Evolutionary conservation across 2,888 invertebrate species (phyloP).

Genomic region (Tholera decimalis): DNA sequence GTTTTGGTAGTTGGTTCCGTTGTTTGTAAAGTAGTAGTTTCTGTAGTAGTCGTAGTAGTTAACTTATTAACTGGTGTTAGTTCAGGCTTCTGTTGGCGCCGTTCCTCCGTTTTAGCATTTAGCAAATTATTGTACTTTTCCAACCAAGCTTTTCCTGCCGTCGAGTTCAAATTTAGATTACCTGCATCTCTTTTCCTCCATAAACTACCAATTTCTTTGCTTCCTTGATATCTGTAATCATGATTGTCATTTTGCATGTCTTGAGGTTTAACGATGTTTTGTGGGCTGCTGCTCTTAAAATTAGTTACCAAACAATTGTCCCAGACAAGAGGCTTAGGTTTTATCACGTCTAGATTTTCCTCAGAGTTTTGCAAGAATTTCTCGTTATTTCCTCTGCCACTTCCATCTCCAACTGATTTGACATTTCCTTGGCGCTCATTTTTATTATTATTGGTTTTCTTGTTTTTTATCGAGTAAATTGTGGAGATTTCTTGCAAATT

Average conservation of each 20-base stretch:
- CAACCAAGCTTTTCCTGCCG: constrained; percentile 78
- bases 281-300: constrained; percentile 71
- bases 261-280: constrained; percentile 66
- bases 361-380: constrained; percentile 44
- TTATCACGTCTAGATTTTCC: constrained; percentile 56
- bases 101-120: constrained; percentile 76
- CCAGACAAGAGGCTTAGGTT: constrained; percentile 80
- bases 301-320: constrained; percentile 83
- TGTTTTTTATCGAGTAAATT: constrained; percentile 76
- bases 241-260: constrained; percentile 74
- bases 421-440: constrained; percentile 70
- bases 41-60: constrained; percentile 65
- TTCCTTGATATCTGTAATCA: constrained; percentile 68
- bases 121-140: constrained; percentile 80
- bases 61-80: constrained; percentile 69
- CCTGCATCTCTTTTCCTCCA: constrained; percentile 82
- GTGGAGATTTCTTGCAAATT: constrained; percentile 86
- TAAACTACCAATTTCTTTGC: constrained; percentile 66
- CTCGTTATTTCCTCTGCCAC: constrained; percentile 56
- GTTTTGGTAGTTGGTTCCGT: constrained; percentile 40
- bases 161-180: constrained; percentile 73
- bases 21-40: constrained; percentile 42
- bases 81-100: constrained; percentile 75
- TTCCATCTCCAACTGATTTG: constrained; percentile 73
- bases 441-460: constrained; percentile 76